Evolutionary conservation across 2,888 invertebrate genomes (phyloP).

Genomic region (Malachius bipustulatus): DNA sequence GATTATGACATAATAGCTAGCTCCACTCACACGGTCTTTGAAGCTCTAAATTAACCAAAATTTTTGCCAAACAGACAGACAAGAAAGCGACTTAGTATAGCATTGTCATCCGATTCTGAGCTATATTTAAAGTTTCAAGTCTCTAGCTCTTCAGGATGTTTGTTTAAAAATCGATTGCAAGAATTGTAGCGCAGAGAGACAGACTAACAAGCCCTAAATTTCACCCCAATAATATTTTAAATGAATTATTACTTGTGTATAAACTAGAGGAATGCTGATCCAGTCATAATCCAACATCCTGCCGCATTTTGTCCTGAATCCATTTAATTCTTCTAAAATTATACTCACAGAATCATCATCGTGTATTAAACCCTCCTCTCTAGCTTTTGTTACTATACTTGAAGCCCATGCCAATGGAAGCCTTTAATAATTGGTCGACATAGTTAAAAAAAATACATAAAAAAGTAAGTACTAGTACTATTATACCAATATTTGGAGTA

Average conservation of each 20-base stretch:
- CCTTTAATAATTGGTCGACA: constrained; percentile 30
- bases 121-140: too few species aligned
- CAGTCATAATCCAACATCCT: constrained; percentile 64
- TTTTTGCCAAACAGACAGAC: too few species aligned
- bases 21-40: too few species aligned
- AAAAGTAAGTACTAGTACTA: too few species aligned
- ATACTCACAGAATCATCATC: constrained; percentile 84
- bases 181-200: too few species aligned
- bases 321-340: constrained; percentile 71
- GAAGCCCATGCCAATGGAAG: constrained; percentile 83
- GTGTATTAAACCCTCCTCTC: constrained; percentile 74
- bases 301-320: constrained; percentile 65
- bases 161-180: too few species aligned
- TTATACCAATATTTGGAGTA: constrained; percentile 74
- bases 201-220: too few species aligned
- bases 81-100: too few species aligned
- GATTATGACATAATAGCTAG: too few species aligned
- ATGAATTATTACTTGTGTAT: constrained; percentile 50
- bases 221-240: neutral
- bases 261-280: constrained; percentile 66
- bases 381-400: constrained; percentile 71
- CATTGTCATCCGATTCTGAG: too few species aligned
- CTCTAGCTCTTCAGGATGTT: too few species aligned
- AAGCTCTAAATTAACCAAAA: too few species aligned
- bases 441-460: neutral